Percentiles rank a stretch among this genome's conserved stretches.
Evolutionary conservation across 2,113 vertebrate species (phyloP).

Genomic region (Perognathus longimembris): DNA sequence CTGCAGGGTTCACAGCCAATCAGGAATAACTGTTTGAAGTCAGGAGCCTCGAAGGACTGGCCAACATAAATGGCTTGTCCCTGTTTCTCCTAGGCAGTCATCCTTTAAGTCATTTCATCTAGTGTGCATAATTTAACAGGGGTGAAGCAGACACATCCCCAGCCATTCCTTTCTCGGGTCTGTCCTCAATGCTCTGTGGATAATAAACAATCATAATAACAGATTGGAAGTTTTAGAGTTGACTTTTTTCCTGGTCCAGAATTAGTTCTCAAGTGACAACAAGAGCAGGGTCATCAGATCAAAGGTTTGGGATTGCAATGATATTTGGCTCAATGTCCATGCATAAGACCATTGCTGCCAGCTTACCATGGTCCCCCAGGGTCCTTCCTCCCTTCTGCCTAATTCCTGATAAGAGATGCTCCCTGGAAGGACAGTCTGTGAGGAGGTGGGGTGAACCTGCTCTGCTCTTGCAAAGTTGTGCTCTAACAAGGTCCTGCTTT

Average conservation of each 20-base stretch:
- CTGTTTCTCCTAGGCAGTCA: constrained; percentile 53
- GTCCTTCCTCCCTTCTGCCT: neutral
- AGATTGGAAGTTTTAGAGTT: neutral
- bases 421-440: neutral
- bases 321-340: neutral
- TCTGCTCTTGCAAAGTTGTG: neutral
- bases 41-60: constrained; percentile 48
- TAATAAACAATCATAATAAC: neutral
- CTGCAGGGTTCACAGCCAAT: neutral
- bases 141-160: neutral
- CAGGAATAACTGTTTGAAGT: constrained; percentile 34
- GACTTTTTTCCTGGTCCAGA: neutral
- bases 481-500: neutral
- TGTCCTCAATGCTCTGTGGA: neutral
- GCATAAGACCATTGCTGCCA: neutral
- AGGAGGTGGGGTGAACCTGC: neutral
- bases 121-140: constrained; percentile 68
- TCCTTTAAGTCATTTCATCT: constrained; percentile 52
- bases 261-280: neutral
- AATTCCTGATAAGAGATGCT: neutral
- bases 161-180: constrained; percentile 33
- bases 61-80: constrained; percentile 2
- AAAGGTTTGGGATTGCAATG: neutral
- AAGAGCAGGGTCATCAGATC: neutral
- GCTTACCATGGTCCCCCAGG: neutral